Evolutionary conservation across 2,797 vertebrate genomes (phyloP).

Genomic region (Sphenopsis melanotis): DNA sequence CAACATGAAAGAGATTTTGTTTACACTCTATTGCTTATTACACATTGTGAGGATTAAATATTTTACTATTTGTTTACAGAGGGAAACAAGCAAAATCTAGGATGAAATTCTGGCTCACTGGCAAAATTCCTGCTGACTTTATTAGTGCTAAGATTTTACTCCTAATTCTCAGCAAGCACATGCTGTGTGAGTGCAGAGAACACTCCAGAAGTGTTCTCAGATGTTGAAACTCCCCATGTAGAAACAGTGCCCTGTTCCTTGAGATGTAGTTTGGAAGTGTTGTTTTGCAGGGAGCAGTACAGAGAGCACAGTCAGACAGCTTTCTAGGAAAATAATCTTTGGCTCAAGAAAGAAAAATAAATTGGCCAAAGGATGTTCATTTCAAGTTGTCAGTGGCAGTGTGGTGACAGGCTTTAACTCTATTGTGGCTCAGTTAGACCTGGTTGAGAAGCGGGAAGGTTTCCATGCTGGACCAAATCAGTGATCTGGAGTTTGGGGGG

Average conservation of each 20-base stretch:
- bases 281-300: not conserved
- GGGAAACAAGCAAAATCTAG: not conserved
- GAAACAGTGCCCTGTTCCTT: not conserved
- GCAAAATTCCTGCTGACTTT: not conserved
- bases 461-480: not conserved
- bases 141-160: not conserved
- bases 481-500: not conserved
- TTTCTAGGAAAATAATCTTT: slow-evolving; percentile 52
- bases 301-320: not conserved
- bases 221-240: not conserved
- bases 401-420: not conserved
- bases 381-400: not conserved
- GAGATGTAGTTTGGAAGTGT: not conserved
- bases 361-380: not conserved
- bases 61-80: not conserved
- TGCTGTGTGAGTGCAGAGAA: not conserved
- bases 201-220: not conserved
- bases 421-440: not conserved
- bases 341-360: slow-evolving; percentile 23
- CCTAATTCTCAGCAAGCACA: not conserved
- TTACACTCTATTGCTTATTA: not conserved
- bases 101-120: not conserved
- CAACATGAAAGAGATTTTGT: not conserved
- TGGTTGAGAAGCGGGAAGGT: not conserved
- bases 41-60: not conserved